phyloP scores from a whole-genome alignment of 2,797 vertebrate species.

The Urocyon cinereoargenteus region DNA sequence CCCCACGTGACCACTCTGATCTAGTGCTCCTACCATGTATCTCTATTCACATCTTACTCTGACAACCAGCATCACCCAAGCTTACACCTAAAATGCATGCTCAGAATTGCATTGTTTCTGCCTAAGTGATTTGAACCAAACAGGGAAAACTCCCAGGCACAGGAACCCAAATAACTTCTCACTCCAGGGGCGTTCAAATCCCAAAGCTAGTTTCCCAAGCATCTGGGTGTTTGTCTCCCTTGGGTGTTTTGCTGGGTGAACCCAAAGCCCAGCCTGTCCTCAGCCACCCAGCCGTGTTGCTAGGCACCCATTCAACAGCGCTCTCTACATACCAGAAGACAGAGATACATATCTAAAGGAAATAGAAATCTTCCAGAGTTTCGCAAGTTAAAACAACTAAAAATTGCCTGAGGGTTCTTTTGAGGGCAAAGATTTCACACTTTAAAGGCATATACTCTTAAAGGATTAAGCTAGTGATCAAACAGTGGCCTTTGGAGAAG shows the following conservation, averaged over 20 bases:
- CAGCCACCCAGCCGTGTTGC: constrained; percentile 49
- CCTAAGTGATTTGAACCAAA: constrained; percentile 63
- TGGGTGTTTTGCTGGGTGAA: constrained; percentile 63
- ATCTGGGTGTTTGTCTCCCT: constrained; percentile 74
- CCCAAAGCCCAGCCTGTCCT: constrained; percentile 33
- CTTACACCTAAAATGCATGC: background rate
- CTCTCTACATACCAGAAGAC: constrained; percentile 47
- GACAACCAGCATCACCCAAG: background rate
- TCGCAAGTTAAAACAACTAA: constrained; percentile 55
- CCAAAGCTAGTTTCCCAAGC: constrained; percentile 70
- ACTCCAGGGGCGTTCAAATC: constrained; percentile 65
- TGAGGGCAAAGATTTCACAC: background rate
- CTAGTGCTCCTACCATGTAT: background rate
- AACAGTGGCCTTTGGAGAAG: constrained; percentile 38
- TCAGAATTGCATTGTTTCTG: constrained; percentile 53
- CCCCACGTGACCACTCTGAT: background rate
- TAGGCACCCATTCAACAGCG: constrained; percentile 72
- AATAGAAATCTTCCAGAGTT: constrained; percentile 58
- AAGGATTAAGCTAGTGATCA: constrained; percentile 55
- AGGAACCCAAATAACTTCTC: constrained; percentile 71
- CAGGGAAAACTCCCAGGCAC: constrained; percentile 26
- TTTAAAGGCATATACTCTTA: background rate
- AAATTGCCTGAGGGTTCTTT: constrained; percentile 50
- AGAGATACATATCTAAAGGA: constrained; percentile 52
- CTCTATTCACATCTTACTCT: background rate